A percentile compares a stretch with the other conserved stretches of the same genome.
Evolutionary conservation across 1,140 invertebrate species (phyloP).

Genomic region (Drosophila mayri): DNA sequence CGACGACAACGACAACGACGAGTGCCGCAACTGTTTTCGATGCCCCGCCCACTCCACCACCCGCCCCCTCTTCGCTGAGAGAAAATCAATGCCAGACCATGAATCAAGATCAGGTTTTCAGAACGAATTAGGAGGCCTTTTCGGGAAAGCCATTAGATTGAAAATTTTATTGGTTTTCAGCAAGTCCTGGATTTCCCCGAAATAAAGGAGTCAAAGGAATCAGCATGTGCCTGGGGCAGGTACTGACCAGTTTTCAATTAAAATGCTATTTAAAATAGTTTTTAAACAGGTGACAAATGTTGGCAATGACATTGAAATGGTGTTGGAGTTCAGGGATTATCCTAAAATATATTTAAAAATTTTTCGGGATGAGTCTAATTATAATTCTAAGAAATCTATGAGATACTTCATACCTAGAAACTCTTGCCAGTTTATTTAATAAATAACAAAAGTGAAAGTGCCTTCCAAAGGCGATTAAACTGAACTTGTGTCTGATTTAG

Average conservation of each 20-base stretch:
- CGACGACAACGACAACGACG: conserved; percentile 10
- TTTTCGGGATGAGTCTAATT: not conserved
- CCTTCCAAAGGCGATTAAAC: not conserved
- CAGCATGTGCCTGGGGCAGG: too few relatives aligned
- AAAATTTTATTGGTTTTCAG: conserved; percentile 17
- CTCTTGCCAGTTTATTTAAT: not conserved
- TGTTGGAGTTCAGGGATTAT: not conserved
- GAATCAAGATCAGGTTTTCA: conserved; percentile 56
- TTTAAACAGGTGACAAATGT: not conserved
- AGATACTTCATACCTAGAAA: not conserved
- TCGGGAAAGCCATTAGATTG: conserved; percentile 10
- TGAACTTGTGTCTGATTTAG: not conserved
- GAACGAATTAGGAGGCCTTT: conserved; percentile 31
- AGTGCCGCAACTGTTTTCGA: conserved; percentile 40
- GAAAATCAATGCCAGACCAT: conserved; percentile 73
- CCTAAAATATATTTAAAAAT: not conserved
- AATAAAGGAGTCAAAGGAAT: not conserved
- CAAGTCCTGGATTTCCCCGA: conserved; percentile 1
- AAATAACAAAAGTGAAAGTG: not conserved
- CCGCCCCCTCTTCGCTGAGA: conserved; percentile 57
- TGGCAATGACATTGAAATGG: not conserved
- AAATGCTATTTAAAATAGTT: not conserved
- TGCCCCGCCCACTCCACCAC: conserved; percentile 25
- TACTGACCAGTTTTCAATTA: not conserved
- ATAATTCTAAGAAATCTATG: not conserved